phyloP scores from a whole-genome alignment of 2,113 vertebrate genomes.

The Coreoperca whiteheadi region DNA sequence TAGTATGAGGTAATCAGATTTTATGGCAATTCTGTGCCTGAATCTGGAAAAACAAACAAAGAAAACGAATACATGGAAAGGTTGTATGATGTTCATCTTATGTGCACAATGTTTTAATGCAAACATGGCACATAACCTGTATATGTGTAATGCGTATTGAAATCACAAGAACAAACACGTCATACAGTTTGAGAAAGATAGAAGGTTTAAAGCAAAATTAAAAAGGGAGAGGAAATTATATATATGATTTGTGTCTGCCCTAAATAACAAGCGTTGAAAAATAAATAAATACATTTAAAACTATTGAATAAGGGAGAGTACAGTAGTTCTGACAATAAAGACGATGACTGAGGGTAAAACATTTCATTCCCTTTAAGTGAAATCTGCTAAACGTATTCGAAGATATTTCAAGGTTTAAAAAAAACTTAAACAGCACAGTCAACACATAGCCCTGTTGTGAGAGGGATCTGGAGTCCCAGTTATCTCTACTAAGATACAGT shows the following conservation, averaged over 20 bases:
- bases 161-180: constrained; percentile 19
- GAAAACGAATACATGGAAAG: constrained; percentile 3
- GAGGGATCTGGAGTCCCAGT: constrained; percentile 9
- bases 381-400: constrained; percentile 14
- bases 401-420: not conserved
- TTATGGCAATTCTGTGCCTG: constrained; percentile 52
- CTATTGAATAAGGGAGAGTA: constrained; percentile 30
- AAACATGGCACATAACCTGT: constrained; percentile 27
- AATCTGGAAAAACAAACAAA: constrained; percentile 10
- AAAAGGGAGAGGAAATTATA: not conserved
- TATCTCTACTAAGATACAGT: constrained; percentile 18
- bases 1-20: constrained; percentile 71
- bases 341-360: constrained; percentile 20
- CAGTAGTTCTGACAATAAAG: constrained; percentile 9
- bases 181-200: constrained; percentile 12
- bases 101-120: constrained; percentile 26
- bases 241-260: constrained; percentile 13
- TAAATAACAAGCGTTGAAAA: constrained; percentile 34
- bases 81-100: constrained; percentile 13
- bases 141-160: constrained; percentile 12
- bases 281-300: constrained; percentile 69
- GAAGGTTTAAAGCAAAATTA: constrained; percentile 9
- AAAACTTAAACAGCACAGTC: constrained; percentile 17
- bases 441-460: constrained; percentile 29
- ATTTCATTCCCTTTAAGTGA: constrained; percentile 64